Percentiles rank a stretch among this genome's conserved stretches.
These are phyloP conservation scores for Acronicta alni DNA, from an alignment of 2,888 invertebrate species.

Conservation along the genomic window DNA sequence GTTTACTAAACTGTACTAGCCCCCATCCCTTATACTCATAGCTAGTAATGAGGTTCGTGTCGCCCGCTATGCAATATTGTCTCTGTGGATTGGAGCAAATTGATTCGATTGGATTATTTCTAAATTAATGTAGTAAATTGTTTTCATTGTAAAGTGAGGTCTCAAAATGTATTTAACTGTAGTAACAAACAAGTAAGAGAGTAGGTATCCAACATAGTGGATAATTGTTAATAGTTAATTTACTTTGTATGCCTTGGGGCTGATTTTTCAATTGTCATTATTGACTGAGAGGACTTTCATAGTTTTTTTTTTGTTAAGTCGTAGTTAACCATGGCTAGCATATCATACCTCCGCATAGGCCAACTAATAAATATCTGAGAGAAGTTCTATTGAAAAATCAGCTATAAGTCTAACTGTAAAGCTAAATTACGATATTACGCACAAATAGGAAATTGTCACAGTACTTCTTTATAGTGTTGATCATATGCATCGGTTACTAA, in stretches of 20 bases:
- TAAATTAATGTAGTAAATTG: neutral
- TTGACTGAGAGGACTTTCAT: no score
- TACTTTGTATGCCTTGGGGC: conserved; percentile 34
- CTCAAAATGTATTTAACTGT: conserved; percentile 8
- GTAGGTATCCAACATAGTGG: conserved; percentile 42
- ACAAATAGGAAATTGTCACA: conserved; percentile 54
- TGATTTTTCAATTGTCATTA: no score
- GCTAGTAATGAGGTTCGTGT: no score
- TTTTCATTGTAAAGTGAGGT: conserved; percentile 16
- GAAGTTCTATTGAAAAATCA: no score
- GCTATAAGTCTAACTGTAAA: conserved; percentile 38
- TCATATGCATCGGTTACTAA: conserved; percentile 41
- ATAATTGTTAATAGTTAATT: conserved; percentile 44
- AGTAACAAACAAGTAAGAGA: conserved; percentile 24
- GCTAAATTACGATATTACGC: conserved; percentile 46
- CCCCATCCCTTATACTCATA: no score
- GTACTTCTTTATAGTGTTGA: conserved; percentile 30
- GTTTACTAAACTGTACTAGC: no score
- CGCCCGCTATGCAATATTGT: no score
- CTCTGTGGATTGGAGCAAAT: no score
- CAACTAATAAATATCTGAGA: no score
- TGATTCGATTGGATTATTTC: neutral
- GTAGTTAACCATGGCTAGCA: no score
- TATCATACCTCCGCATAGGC: no score
- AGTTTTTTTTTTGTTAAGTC: no score